Conservation (phyloP, 2,113 vertebrate genomes). For the Pseudolaguvia tuberculata region DNA sequence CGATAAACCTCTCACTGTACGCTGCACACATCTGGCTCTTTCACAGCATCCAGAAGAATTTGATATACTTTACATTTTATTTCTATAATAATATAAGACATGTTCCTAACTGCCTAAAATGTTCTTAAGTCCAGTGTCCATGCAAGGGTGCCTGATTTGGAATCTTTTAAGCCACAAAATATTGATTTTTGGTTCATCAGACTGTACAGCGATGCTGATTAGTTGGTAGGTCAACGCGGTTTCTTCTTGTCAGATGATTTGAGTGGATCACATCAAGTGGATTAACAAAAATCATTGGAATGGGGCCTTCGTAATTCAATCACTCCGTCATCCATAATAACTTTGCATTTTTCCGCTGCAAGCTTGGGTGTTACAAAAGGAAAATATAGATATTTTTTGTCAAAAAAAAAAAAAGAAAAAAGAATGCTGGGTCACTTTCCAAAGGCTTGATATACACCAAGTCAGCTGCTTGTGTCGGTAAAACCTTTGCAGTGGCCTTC, state of each 20-base stretch:
- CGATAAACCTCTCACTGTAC: constrained; percentile 60
- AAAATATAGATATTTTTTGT: constrained; percentile 21
- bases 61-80: no score
- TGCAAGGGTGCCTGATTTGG: constrained; percentile 23
- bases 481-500: constrained; percentile 1
- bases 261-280: constrained; percentile 35
- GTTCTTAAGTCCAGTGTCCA: not conserved
- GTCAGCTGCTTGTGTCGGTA: not conserved
- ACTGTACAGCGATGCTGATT: constrained; percentile 35
- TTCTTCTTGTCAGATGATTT: constrained; percentile 30
- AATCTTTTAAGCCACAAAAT: not conserved
- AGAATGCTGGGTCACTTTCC: not conserved
- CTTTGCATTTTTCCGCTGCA: constrained; percentile 23
- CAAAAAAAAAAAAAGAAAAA: not conserved
- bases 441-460: not conserved
- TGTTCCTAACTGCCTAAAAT: not conserved
- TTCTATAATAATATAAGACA: no score
- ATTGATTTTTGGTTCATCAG: constrained; percentile 32
- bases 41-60: not conserved
- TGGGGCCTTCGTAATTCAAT: not conserved
- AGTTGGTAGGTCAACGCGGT: constrained; percentile 28
- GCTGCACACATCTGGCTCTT: constrained; percentile 37
- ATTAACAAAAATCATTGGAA: constrained; percentile 42
- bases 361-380: constrained; percentile 5
- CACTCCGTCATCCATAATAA: constrained; percentile 33